phyloP scores from a whole-genome alignment of 2,888 invertebrate species.

The Melanostoma scalare region DNA sequence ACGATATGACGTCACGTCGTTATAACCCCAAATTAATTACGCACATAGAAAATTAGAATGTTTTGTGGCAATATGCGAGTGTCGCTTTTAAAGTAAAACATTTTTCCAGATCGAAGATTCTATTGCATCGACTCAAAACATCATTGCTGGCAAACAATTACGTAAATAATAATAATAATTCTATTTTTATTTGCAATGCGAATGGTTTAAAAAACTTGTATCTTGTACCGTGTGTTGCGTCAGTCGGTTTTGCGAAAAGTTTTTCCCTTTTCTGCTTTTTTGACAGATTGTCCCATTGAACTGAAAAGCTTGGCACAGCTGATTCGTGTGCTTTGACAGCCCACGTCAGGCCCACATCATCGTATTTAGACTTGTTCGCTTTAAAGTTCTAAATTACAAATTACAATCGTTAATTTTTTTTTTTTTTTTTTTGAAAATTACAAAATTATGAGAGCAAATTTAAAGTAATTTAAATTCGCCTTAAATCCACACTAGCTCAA shows the following conservation, averaged over 20 bases:
- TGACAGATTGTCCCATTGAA: slow-evolving; percentile 45
- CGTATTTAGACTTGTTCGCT: too few relatives aligned
- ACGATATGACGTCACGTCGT: slow-evolving; percentile 80
- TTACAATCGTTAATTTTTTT: too few relatives aligned
- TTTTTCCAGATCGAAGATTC: slow-evolving; percentile 41
- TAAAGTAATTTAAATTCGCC: too few relatives aligned
- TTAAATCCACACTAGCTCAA: too few relatives aligned
- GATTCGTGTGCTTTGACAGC: slow-evolving; percentile 7
- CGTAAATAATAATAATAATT: slow-evolving; percentile 49
- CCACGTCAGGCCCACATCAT: too few relatives aligned
- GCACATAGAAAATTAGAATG: slow-evolving; percentile 66
- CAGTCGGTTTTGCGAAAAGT: slow-evolving; percentile 61
- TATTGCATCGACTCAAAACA: slow-evolving; percentile 58
- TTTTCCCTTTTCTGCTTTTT: neutral
- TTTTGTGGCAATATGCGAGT: slow-evolving; percentile 56
- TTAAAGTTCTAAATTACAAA: too few relatives aligned
- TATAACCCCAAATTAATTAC: slow-evolving; percentile 72
- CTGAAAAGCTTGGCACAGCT: slow-evolving; percentile 6
- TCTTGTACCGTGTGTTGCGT: slow-evolving; percentile 67
- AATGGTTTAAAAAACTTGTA: slow-evolving; percentile 36
- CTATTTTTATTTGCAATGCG: slow-evolving; percentile 24
- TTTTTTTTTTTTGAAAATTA: too few relatives aligned
- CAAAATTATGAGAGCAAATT: too few relatives aligned
- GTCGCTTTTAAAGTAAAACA: slow-evolving; percentile 64
- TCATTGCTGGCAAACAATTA: slow-evolving; percentile 51